Percentiles rank a stretch among this genome's conserved stretches.
Evolutionary conservation across 2,113 vertebrate species (phyloP).

Genomic region (Brachyistius frenatus): DNA sequence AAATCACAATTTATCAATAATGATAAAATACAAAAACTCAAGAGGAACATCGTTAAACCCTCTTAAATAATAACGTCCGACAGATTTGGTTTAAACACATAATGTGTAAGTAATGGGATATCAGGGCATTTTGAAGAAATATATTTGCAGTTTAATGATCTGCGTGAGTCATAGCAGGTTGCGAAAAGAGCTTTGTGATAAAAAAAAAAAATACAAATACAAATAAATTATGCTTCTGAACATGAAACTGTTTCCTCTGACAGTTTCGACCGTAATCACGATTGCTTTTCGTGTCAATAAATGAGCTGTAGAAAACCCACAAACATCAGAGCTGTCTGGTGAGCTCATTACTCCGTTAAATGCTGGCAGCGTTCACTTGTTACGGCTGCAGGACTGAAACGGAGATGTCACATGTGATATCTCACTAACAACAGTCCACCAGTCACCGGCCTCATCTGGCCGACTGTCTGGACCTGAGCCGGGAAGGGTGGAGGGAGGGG

Average conservation of each 20-base stretch:
- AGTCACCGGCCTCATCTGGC: conserved; percentile 59
- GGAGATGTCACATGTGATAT: conserved; percentile 63
- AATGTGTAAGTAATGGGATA: conserved; percentile 51
- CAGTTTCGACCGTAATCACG: not conserved
- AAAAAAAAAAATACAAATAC: conserved; percentile 35
- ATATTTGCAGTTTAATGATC: conserved; percentile 47
- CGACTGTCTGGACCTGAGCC: conserved; percentile 20
- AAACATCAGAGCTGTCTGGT: not conserved
- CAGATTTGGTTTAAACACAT: conserved; percentile 69
- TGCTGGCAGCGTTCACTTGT: conserved; percentile 29
- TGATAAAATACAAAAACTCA: conserved; percentile 68
- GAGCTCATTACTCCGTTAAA: conserved; percentile 37
- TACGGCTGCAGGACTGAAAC: conserved; percentile 42
- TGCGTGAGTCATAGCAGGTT: conserved; percentile 39
- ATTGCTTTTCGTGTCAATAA: not conserved
- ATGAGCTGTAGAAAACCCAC: not conserved
- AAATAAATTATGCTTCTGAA: not conserved
- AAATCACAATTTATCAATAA: conserved; percentile 56
- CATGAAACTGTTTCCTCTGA: not conserved
- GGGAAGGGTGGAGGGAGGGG: no score
- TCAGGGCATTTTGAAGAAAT: conserved; percentile 43
- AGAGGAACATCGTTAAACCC: conserved; percentile 52
- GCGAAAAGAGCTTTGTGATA: conserved; percentile 52
- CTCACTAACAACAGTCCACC: conserved; percentile 38
- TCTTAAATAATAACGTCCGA: conserved; percentile 71